Evolutionary conservation across 2,888 invertebrate species (phyloP).

Genomic region (Phengaris arion): DNA sequence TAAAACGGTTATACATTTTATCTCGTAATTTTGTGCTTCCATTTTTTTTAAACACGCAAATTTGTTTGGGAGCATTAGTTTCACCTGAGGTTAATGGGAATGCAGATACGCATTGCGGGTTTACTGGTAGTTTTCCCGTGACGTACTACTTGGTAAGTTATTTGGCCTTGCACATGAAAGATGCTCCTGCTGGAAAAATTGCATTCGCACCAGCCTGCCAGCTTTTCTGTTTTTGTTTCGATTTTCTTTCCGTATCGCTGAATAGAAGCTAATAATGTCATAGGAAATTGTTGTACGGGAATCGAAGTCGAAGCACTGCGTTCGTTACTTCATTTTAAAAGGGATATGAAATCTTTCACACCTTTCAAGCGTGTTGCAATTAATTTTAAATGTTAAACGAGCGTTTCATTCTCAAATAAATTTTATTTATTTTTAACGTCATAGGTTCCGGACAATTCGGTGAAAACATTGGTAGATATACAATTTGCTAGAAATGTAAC

Average conservation of each 20-base stretch:
- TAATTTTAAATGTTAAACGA: not conserved
- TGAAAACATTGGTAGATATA: no score
- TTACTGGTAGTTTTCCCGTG: not conserved
- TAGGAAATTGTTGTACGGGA: conserved; percentile 5
- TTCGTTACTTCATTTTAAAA: not conserved
- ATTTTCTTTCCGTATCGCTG: not conserved
- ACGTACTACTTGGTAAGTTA: not conserved
- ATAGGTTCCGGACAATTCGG: no score
- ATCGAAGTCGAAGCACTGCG: not conserved
- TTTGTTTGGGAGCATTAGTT: not conserved
- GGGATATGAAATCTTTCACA: not conserved
- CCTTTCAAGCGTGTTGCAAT: not conserved
- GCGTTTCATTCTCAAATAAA: no score
- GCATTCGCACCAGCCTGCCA: not conserved
- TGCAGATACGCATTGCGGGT: not conserved
- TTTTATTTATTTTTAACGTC: no score
- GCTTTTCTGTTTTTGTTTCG: not conserved
- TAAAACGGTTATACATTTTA: no score
- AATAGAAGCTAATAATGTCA: conserved; percentile 9
- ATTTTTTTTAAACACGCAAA: no score
- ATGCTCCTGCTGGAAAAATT: not conserved
- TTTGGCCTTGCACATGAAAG: not conserved
- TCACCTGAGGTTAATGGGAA: not conserved
- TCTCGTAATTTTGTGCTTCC: no score
- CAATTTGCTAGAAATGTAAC: no score